Conservation (phyloP, 2,797 vertebrate genomes). For the Silurus lanzhouensis region DNA sequence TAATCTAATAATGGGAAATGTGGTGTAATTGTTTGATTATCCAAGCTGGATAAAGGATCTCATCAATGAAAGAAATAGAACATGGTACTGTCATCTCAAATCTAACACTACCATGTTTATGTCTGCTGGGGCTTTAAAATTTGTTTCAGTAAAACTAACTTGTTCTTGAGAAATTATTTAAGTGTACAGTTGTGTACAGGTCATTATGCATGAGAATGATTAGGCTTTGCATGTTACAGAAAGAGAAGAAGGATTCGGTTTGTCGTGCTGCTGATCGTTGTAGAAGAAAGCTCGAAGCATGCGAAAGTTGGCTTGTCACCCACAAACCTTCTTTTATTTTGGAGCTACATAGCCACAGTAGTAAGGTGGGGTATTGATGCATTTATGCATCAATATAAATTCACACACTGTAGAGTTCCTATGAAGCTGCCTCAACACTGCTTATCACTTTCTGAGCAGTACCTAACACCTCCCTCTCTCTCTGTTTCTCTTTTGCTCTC, state of each 20-base stretch:
- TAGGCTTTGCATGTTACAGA: slow-evolving; percentile 45
- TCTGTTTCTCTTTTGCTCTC: background rate
- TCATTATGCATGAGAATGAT: background rate
- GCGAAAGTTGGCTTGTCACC: slow-evolving; percentile 72
- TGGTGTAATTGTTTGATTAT: background rate
- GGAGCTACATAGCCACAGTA: slow-evolving; percentile 73
- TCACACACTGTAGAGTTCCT: background rate
- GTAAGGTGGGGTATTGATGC: slow-evolving; percentile 62
- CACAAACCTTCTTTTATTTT: slow-evolving; percentile 65
- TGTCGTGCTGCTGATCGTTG: slow-evolving; percentile 60
- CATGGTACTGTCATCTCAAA: background rate
- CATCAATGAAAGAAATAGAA: background rate
- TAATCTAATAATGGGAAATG: background rate
- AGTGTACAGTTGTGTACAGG: background rate
- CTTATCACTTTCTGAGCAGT: background rate
- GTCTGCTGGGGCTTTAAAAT: background rate
- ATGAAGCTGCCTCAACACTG: background rate
- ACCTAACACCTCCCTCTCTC: background rate
- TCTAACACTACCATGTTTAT: background rate
- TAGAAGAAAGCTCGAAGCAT: slow-evolving; percentile 73
- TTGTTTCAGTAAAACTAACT: background rate
- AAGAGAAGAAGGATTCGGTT: slow-evolving; percentile 42
- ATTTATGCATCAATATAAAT: background rate
- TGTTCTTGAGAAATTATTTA: background rate
- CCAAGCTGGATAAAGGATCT: background rate